phyloP scores from a whole-genome alignment of 2,888 invertebrate species.

The Polyploca ridens region DNA sequence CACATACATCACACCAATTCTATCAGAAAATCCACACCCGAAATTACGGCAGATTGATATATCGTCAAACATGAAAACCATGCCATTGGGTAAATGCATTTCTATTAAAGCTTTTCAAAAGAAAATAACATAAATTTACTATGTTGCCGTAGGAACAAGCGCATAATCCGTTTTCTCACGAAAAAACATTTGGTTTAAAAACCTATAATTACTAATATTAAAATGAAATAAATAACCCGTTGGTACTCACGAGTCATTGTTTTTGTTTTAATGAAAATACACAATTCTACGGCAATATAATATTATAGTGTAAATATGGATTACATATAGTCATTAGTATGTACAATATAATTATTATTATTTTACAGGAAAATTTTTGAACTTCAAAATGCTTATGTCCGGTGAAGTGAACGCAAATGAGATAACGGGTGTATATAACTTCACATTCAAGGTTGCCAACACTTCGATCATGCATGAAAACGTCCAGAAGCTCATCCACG shows the following conservation, averaged over 20 bases:
- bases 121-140: too few species aligned
- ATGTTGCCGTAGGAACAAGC: too few species aligned
- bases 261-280: too few species aligned
- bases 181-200: too few species aligned
- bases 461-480: constrained; percentile 19
- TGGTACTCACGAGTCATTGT: too few species aligned
- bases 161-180: too few species aligned
- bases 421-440: constrained; percentile 19
- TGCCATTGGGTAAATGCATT: constrained; percentile 30
- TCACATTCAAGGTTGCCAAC: not conserved
- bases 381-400: constrained; percentile 32
- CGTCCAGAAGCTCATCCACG: constrained; percentile 28
- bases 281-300: too few species aligned
- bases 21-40: constrained; percentile 30
- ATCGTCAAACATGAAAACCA: constrained; percentile 30
- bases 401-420: constrained; percentile 27
- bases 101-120: not conserved
- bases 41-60: constrained; percentile 43
- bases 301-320: too few species aligned
- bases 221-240: too few species aligned
- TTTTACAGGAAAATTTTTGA: constrained; percentile 20
- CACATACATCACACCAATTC: constrained; percentile 45
- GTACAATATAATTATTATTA: not conserved
- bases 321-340: too few species aligned
- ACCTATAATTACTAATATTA: too few species aligned